These are phyloP conservation scores for Galendromus occidentalis DNA, from an alignment of 1,140 invertebrate genomes.

Conservation along the genomic window DNA sequence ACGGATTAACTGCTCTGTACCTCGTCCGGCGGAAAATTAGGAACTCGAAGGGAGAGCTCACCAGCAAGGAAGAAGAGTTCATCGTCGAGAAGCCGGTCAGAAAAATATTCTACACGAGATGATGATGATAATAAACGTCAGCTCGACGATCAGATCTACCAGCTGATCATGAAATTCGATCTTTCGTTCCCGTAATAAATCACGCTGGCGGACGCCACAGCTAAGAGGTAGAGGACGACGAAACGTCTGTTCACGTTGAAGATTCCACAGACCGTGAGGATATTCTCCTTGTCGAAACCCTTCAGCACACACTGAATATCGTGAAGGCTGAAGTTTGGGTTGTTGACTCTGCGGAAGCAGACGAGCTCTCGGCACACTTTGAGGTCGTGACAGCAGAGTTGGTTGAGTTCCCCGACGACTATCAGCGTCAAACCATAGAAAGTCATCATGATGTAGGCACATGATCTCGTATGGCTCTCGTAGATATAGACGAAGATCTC, in stretches of 20 bases:
- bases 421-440: not conserved
- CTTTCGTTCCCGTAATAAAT: not conserved
- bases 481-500: not conserved
- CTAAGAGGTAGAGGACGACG: not conserved
- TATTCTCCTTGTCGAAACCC: not conserved
- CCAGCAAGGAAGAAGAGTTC: conserved; percentile 1
- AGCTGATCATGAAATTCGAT: not conserved
- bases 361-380: not conserved
- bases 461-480: not conserved
- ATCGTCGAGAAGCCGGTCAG: not conserved
- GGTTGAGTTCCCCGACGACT: not conserved
- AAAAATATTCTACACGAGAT: not conserved
- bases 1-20: not conserved
- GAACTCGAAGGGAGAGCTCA: not conserved
- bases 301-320: not conserved
- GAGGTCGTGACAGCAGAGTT: not conserved
- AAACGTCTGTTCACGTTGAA: not conserved
- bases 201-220: not conserved
- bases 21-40: not conserved
- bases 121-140: not conserved
- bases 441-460: not conserved
- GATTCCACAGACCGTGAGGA: not conserved
- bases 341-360: not conserved
- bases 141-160: not conserved
- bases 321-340: not conserved